Percentiles rank a stretch among this genome's conserved stretches.
These are phyloP conservation scores for Syngnathoides biaculeatus DNA, from an alignment of 2,113 vertebrate species.

Conservation along the genomic window DNA sequence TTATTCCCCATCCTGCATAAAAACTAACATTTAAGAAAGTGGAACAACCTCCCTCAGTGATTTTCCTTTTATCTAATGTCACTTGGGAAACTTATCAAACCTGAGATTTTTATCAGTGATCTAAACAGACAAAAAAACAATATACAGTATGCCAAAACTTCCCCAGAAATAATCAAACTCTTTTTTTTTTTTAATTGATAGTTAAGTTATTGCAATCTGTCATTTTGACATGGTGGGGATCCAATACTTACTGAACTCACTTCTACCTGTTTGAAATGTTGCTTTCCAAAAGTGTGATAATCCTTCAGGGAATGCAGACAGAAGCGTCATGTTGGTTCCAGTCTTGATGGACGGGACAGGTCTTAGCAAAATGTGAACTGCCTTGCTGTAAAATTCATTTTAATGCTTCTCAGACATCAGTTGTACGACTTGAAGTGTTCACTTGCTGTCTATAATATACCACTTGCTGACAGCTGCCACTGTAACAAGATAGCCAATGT, in stretches of 20 bases:
- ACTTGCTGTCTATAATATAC: neutral
- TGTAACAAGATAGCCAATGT: neutral
- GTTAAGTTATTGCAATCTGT: neutral
- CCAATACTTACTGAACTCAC: neutral
- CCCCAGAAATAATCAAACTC: too few relatives aligned
- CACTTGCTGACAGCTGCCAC: conserved; percentile 7
- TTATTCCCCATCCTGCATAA: too few relatives aligned
- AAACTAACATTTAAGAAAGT: too few relatives aligned
- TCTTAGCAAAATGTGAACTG: neutral
- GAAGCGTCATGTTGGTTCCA: neutral
- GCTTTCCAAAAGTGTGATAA: neutral
- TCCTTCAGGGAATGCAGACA: neutral
- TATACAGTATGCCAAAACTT: too few relatives aligned
- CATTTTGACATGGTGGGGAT: neutral
- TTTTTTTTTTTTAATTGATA: neutral
- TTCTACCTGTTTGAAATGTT: neutral
- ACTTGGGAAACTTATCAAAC: too few relatives aligned
- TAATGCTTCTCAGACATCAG: neutral
- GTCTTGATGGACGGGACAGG: neutral
- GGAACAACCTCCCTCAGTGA: too few relatives aligned
- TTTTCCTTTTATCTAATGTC: too few relatives aligned
- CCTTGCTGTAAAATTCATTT: neutral
- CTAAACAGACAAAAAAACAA: too few relatives aligned
- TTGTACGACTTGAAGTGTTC: neutral
- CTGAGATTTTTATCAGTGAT: too few relatives aligned